Percentiles rank a stretch among this genome's conserved stretches.
phyloP scores from a whole-genome alignment of 2,113 vertebrate species.

The Trochalopteron elliotii region DNA sequence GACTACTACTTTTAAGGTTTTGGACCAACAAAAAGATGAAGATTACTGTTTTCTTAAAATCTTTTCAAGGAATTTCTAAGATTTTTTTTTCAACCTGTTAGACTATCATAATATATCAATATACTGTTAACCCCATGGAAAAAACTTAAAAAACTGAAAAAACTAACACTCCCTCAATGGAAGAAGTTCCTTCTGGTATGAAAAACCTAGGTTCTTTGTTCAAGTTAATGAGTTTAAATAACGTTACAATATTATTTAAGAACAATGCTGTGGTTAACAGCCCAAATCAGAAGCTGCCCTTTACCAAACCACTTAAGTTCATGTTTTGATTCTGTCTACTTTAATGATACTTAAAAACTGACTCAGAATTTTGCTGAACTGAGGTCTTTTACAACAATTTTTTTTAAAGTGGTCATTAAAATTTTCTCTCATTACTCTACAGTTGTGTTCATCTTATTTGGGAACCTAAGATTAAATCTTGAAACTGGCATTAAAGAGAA shows the following conservation, averaged over 20 bases:
- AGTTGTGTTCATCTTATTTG: background rate
- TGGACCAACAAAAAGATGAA: background rate
- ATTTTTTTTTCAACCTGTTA: background rate
- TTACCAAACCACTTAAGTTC: background rate
- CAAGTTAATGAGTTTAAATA: background rate
- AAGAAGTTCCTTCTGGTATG: background rate
- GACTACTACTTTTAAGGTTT: background rate
- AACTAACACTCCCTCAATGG: accelerated
- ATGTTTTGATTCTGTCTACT: background rate
- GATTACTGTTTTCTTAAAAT: background rate
- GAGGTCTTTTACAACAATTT: background rate
- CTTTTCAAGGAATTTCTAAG: background rate
- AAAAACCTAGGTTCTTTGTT: background rate
- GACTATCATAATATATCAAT: background rate
- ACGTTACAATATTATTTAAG: background rate
- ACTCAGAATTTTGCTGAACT: background rate
- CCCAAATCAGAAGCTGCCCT: background rate
- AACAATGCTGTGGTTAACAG: background rate
- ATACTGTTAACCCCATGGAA: background rate
- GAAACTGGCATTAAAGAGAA: background rate
- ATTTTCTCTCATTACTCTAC: background rate
- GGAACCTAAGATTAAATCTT: background rate
- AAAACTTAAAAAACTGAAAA: background rate
- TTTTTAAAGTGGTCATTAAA: background rate
- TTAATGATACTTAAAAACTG: background rate